Percentiles rank a stretch among this genome's conserved stretches.
phyloP scores from a whole-genome alignment of 53 echinoderm and acorn worm species.

The Temnopleurus reevesii region DNA sequence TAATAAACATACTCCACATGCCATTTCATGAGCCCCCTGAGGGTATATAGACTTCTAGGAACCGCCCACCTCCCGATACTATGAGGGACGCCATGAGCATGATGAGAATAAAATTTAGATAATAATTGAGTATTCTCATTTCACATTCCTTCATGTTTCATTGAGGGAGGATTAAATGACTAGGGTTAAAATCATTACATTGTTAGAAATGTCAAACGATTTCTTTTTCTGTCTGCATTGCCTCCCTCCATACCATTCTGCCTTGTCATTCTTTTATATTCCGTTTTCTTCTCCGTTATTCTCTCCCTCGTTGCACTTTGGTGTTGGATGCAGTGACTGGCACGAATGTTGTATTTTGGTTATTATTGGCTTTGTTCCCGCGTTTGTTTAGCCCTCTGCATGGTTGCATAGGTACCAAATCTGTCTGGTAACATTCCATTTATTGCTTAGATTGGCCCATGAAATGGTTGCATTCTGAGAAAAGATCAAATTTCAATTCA shows the following conservation, averaged over 20 bases:
- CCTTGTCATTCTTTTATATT: no score
- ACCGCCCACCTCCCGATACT: neutral
- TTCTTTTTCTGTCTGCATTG: neutral
- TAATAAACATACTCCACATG: neutral
- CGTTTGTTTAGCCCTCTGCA: neutral
- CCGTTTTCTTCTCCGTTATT: no score
- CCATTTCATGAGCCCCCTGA: neutral
- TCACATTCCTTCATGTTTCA: slow-evolving; percentile 1
- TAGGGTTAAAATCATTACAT: neutral
- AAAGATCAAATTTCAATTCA: no score
- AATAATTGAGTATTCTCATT: neutral
- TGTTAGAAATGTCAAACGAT: neutral
- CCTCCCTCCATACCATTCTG: no score
- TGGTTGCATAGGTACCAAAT: neutral
- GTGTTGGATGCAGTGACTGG: neutral
- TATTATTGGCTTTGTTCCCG: slow-evolving; percentile 39
- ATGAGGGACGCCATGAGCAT: slow-evolving; percentile 11
- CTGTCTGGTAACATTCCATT: slow-evolving; percentile 17
- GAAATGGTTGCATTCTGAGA: no score
- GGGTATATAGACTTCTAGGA: neutral
- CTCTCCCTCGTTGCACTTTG: no score
- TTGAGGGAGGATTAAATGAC: neutral
- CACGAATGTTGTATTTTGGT: neutral
- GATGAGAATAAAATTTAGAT: neutral
- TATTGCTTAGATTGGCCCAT: neutral